phyloP scores from a whole-genome alignment of 2,888 invertebrate genomes.

The Cremastinae sp. region DNA sequence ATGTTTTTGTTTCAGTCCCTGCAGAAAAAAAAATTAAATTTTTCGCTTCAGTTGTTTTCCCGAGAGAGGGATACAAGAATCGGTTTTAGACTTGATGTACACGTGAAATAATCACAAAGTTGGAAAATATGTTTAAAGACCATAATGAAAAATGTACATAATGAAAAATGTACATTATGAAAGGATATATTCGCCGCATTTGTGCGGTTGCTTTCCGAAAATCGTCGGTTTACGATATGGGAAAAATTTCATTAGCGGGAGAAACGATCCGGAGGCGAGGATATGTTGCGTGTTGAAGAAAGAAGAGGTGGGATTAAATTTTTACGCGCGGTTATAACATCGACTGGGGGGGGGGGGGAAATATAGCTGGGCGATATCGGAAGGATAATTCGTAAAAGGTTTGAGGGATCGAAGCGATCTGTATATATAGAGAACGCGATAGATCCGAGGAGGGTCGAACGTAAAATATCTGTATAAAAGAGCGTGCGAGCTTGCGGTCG shows the following conservation, averaged over 20 bases:
- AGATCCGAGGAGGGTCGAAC: slow-evolving; percentile 5
- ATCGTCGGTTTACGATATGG: neutral
- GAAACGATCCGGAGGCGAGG: neutral
- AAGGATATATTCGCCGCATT: too few relatives aligned
- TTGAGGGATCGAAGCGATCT: slow-evolving; percentile 31
- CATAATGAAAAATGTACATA: too few relatives aligned
- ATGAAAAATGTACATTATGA: too few relatives aligned
- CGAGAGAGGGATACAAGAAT: too few relatives aligned
- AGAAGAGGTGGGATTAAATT: slow-evolving; percentile 26
- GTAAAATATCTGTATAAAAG: slow-evolving; percentile 9
- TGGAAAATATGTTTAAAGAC: too few relatives aligned
- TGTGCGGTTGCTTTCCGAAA: neutral
- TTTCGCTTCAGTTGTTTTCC: too few relatives aligned
- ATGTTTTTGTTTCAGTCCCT: neutral
- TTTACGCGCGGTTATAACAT: slow-evolving; percentile 16
- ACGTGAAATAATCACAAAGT: too few relatives aligned
- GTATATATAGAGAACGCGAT: slow-evolving; percentile 14
- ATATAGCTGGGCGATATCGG: slow-evolving; percentile 24
- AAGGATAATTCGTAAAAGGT: slow-evolving; percentile 42
- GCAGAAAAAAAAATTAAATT: neutral
- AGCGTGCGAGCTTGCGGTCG: slow-evolving; percentile 40
- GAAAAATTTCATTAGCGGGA: neutral
- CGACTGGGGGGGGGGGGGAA: slow-evolving; percentile 27
- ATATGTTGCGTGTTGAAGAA: slow-evolving; percentile 21
- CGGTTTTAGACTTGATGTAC: too few relatives aligned